Base-by-base conservation (phyloP, 2,113 vertebrate genomes). In the Danionella cerebrum region DNA sequence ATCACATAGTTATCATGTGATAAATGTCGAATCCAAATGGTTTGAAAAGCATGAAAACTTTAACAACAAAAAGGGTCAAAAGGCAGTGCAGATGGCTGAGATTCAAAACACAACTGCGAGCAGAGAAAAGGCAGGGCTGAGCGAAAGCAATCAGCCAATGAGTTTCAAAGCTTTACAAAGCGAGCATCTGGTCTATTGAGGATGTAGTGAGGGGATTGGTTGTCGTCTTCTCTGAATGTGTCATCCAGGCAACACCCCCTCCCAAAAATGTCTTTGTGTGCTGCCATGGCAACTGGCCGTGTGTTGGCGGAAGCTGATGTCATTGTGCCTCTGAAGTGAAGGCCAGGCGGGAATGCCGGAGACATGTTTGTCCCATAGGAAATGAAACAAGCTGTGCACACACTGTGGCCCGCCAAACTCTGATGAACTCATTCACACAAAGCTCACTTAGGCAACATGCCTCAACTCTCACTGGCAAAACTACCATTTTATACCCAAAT, bases 261-360 rank as follows among this genome's bases (percentile, higher is more conserved):
- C 76, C 80, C 86, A 81, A 85, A 89, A 89, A 91, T 82, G 80
- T 82, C 89, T 91, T 89, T 89, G 85, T 84, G 80, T 60, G 86
- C 89, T 90, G 77, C 92, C 91, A 93, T 97, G 90, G 94, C 81
- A 90, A 96, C 84, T 83, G 78, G 86, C 84, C 78, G 79, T 81
- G 65, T 89, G 89, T 89, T 89, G 86, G 87, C 88, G 88, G 93
- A 94, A 94, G 89, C 90, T 91, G 90, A 91, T 92, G 90, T 93
- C 92, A 95, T 85, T 87, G 85, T 85, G 84, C 72, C 85, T 88
- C 84, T 83, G 81, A 84, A 87, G 54, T 78, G 81, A 86, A 85
- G 88, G 88, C 84, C 84, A 62, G 53, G 53, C 48, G 22, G 47
- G 21, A 59, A 42, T 35, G 72, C 82, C 84, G 80, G 78, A 78